These are phyloP conservation scores for Gila robusta DNA, from an alignment of 2,797 vertebrate species.

Conservation along the genomic window DNA sequence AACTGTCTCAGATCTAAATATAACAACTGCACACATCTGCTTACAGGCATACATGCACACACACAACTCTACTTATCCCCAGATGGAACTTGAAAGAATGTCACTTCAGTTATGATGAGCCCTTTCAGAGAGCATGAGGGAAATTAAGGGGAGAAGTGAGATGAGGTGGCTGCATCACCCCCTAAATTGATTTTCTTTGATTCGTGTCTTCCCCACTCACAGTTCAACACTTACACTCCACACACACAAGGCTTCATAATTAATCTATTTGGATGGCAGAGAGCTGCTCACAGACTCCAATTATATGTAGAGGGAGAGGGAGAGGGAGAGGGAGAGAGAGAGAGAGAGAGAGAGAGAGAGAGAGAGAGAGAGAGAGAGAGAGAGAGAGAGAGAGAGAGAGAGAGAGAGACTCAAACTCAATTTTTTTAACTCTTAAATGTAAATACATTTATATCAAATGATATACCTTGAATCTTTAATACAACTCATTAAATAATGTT, in stretches of 20 bases:
- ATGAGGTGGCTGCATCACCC: slow-evolving; percentile 59
- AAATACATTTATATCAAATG: too few species aligned
- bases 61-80: slow-evolving; percentile 4
- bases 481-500: background rate
- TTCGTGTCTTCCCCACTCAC: slow-evolving; percentile 64
- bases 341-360: slow-evolving; percentile 20
- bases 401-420: background rate
- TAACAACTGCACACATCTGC: slow-evolving; percentile 1
- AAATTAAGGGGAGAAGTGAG: slow-evolving; percentile 56
- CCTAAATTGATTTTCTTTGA: slow-evolving; percentile 72
- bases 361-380: background rate
- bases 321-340: background rate
- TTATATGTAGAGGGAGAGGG: slow-evolving; percentile 49
- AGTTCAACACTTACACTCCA: slow-evolving; percentile 58
- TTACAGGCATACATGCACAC: background rate
- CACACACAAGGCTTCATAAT: slow-evolving; percentile 59
- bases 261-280: slow-evolving; percentile 64
- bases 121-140: slow-evolving; percentile 34
- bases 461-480: background rate
- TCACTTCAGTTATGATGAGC: slow-evolving; percentile 45
- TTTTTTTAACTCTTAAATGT: background rate
- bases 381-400: slow-evolving; percentile 7
- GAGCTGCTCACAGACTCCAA: slow-evolving; percentile 54
- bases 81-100: slow-evolving; percentile 62
- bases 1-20: background rate